These are phyloP conservation scores for Tringa solitaria DNA, from an alignment of 2,113 vertebrate species.

Conservation along the genomic window DNA sequence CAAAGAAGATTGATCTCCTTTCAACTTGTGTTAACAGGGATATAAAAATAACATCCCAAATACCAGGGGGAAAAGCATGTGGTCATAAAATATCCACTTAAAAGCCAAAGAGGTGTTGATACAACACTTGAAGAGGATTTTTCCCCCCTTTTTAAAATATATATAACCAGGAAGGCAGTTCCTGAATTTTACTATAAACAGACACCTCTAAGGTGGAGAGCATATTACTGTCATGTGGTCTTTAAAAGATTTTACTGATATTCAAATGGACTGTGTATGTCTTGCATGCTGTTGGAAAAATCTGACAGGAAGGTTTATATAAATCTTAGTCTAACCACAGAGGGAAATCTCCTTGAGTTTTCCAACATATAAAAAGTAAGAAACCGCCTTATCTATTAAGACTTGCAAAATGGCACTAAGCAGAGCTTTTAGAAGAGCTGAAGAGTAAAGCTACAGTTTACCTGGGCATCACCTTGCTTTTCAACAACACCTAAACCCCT, in stretches of 20 bases:
- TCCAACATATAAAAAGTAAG: not conserved
- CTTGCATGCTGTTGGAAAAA: not conserved
- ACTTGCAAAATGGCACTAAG: not conserved
- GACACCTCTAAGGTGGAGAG: not conserved
- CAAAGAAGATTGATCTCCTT: conserved; percentile 66
- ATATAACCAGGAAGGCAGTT: not conserved
- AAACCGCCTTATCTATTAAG: not conserved
- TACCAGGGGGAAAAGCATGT: not conserved
- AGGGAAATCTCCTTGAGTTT: not conserved
- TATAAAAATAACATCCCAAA: conserved; percentile 68
- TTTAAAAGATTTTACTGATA: not conserved
- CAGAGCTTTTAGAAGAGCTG: not conserved
- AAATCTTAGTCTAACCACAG: not conserved
- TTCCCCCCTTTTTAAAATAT: not conserved
- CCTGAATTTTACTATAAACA: not conserved
- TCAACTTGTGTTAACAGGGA: conserved; percentile 65
- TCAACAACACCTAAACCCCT: not conserved
- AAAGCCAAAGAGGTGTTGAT: conserved; percentile 65
- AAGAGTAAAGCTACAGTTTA: not conserved
- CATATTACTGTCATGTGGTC: not conserved
- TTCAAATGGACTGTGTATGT: not conserved
- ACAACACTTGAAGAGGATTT: conserved; percentile 7
- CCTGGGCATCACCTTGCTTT: not conserved
- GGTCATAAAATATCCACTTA: conserved; percentile 65
- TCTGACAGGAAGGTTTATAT: not conserved